These are phyloP conservation scores for Strix aluco DNA, from an alignment of 2,113 vertebrate genomes.

Conservation along the genomic window DNA sequence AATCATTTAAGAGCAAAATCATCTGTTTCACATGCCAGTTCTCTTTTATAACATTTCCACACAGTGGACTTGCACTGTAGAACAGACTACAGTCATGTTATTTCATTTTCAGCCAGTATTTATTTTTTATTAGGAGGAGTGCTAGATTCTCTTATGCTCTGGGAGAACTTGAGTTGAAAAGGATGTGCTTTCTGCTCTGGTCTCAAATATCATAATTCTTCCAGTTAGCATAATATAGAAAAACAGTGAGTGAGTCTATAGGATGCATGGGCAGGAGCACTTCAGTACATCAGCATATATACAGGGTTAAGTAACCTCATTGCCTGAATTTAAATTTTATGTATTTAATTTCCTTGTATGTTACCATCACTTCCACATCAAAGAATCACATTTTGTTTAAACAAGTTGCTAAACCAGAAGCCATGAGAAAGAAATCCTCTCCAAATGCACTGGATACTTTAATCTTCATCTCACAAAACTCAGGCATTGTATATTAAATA, in stretches of 20 bases:
- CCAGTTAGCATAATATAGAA: not conserved
- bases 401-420: slow-evolving; percentile 11
- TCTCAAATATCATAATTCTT: not conserved
- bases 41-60: not conserved
- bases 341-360: not conserved
- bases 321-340: not conserved
- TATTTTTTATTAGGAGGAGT: not conserved
- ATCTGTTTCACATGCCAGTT: not conserved
- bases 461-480: not conserved
- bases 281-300: not conserved
- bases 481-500: not conserved
- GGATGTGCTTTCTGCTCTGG: not conserved
- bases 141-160: not conserved
- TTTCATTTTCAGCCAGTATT: not conserved
- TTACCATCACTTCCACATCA: slow-evolving; percentile 38
- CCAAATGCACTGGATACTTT: not conserved
- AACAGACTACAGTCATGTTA: not conserved
- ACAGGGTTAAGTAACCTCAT: not conserved
- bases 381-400: slow-evolving; percentile 34
- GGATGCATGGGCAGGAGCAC: not conserved
- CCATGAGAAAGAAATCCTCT: slow-evolving; percentile 1
- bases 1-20: not conserved
- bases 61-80: not conserved
- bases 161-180: not conserved
- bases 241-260: not conserved